Base-by-base conservation (phyloP, 1,140 invertebrate species). In the Temnothorax nylanderi region DNA sequence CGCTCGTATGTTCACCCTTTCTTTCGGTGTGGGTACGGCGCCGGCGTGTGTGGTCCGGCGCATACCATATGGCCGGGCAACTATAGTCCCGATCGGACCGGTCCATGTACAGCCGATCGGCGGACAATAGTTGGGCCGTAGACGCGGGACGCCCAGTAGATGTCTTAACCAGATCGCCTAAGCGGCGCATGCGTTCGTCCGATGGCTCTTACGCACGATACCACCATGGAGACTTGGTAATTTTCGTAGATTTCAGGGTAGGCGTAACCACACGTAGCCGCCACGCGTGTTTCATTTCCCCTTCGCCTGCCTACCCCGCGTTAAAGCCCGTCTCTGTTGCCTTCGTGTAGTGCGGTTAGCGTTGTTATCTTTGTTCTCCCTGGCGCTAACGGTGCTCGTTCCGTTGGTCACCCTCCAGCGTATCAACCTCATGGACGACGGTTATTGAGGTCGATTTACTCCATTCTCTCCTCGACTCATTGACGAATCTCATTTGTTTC, bases 21-120 rank as follows among this genome's bases (percentile, higher is more conserved):
- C 82, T 56, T 75, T 90, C 76, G 80, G 89, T 91, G 89, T 89
- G 91, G 89, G 86, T 92, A 91, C 91, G 92, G 92, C 92, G 92
- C 93, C 93, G 89, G 93, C 93, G 91, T 94, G 93, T 94, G 93
- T 94, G 93, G 93, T 94, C 93, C 88, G 89, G 87, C 85, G 90
- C 90, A 93, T 93, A 93, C 92, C 92, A 88, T 76, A 51, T 84
- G 89, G 77, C 85, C 75, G 91, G 69, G 82, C 75, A 91, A 93
- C 87, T 92, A 92, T 93, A 89, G 91, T 88, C 92, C 74, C 84
- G 87, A 8, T 51, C 67, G 58, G 26, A 56, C 51, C 74, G 44
- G 21, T 13, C 44, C 75, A 18, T 3, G 26, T 37, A 60, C 69
- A n/a, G 32, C 4, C 44, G 86, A 88, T n/a, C 54, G 37, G 7